These are phyloP conservation scores for Silurus aristotelis DNA, from an alignment of 2,797 vertebrate species.

Conservation along the genomic window DNA sequence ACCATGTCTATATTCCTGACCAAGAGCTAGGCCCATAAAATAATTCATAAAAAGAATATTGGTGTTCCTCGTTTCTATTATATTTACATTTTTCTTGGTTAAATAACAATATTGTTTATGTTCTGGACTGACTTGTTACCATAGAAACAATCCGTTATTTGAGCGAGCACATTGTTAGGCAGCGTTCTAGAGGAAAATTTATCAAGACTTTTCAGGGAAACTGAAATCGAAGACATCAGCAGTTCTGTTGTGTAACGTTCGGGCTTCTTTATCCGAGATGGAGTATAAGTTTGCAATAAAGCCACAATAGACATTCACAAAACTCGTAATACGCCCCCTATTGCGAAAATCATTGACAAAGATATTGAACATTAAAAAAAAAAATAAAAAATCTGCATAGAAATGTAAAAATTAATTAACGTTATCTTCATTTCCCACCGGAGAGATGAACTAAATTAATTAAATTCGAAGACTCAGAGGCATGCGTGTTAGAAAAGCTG, in stretches of 20 bases:
- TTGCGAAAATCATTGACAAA: background rate
- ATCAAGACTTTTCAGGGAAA: background rate
- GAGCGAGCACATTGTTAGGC: background rate
- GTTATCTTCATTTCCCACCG: conserved; percentile 65
- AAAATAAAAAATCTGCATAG: conserved; percentile 8
- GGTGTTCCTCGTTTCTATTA: no score
- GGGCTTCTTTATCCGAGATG: background rate
- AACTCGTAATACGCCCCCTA: background rate
- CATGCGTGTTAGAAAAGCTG: conserved; percentile 38
- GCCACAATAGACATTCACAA: background rate
- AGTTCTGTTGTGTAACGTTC: background rate
- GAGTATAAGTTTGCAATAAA: background rate
- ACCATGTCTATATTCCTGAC: no score
- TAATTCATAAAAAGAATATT: no score
- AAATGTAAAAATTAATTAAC: conserved; percentile 66
- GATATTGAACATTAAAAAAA: background rate
- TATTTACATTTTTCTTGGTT: background rate
- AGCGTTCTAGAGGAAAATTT: background rate
- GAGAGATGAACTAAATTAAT: conserved; percentile 64
- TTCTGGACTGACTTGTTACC: background rate
- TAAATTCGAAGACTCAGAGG: conserved; percentile 61
- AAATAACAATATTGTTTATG: no score
- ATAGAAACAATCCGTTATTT: background rate
- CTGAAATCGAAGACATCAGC: background rate
- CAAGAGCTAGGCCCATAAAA: no score